Percentiles rank a stretch among this genome's conserved stretches.
Conservation (phyloP, 2,113 vertebrate species). For the Nyctereutes procyonoides region DNA sequence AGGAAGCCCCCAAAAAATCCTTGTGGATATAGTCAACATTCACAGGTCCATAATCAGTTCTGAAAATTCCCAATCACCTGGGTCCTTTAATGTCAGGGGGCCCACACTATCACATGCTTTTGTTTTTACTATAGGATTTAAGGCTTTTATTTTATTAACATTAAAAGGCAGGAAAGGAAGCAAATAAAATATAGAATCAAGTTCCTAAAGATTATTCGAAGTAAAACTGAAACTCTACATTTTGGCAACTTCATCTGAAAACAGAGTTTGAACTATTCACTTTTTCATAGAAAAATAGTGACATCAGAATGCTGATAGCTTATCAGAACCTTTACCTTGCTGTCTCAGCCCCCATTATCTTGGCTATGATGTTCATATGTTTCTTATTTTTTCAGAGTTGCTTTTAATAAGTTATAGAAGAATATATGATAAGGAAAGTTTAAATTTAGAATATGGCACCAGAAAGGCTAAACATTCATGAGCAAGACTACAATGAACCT, state of each 20-base stretch:
- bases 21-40: accelerated
- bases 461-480: conserved; percentile 3
- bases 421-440: background rate
- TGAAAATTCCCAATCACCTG: background rate
- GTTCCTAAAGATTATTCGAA: background rate
- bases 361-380: background rate
- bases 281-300: background rate
- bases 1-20: background rate
- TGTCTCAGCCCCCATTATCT: background rate
- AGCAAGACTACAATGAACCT: background rate
- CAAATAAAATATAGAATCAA: background rate
- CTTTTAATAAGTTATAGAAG: background rate
- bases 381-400: background rate
- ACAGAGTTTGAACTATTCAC: background rate
- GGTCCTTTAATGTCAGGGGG: background rate
- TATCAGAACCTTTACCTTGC: background rate
- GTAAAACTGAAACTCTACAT: background rate
- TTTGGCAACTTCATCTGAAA: background rate
- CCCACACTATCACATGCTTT: background rate
- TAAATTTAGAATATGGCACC: background rate
- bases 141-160: background rate
- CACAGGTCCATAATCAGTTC: background rate
- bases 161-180: background rate
- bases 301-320: background rate
- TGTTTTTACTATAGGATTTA: background rate